Conservation (phyloP, 2,888 invertebrate species). For the Nineta flava region DNA sequence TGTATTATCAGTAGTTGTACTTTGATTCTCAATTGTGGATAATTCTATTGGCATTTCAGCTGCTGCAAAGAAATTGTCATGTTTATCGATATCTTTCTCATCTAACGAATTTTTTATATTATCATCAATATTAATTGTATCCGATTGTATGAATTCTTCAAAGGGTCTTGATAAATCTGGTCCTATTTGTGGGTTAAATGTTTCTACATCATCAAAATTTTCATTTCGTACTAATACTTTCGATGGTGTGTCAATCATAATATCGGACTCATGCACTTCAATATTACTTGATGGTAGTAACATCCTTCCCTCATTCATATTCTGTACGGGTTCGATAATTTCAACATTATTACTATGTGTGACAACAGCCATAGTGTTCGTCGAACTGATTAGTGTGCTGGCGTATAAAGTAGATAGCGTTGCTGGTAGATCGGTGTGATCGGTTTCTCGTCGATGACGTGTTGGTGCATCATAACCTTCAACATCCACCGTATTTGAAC, state of each 20-base stretch:
- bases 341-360: slow-evolving; percentile 15
- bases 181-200: neutral
- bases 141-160: neutral
- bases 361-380: neutral
- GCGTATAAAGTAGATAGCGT: neutral
- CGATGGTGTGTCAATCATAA: neutral
- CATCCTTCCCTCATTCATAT: neutral
- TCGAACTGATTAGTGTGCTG: slow-evolving; percentile 1
- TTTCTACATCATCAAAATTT: neutral
- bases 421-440: slow-evolving; percentile 17
- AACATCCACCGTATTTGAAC: slow-evolving; percentile 25
- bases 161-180: neutral
- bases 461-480: slow-evolving; percentile 25
- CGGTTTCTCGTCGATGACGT: slow-evolving; percentile 27
- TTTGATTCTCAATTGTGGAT: neutral
- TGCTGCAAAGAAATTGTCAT: neutral
- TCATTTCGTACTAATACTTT: neutral
- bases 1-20: neutral
- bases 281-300: neutral
- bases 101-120: neutral
- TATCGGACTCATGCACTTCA: neutral
- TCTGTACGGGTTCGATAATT: slow-evolving; percentile 10
- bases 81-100: neutral
- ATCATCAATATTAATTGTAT: neutral
- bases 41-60: neutral